Evolutionary conservation across 1,140 invertebrate genomes (phyloP), one percentile per base, ranked within the genome.

Genomic region (Coelopa frigida): DNA sequence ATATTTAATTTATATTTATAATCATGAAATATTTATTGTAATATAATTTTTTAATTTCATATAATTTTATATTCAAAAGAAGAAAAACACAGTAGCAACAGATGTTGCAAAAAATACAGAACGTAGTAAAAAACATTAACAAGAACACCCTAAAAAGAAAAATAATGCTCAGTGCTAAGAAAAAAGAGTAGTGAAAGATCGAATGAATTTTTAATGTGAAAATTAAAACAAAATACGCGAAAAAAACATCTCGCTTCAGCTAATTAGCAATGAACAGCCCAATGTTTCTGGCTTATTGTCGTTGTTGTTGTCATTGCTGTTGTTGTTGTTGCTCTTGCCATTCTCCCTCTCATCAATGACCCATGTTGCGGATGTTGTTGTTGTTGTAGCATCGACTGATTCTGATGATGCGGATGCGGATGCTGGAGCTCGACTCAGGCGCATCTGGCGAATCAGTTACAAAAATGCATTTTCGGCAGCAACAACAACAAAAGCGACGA

Each of bases 391-490:
- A n/a, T n/a, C n/a, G n/a, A n/a, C n/a, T n/a, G n/a, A n/a, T n/a
- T n/a, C n/a, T n/a, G n/a, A n/a, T n/a, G n/a, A n/a, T n/a, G n/a
- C n/a, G n/a, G n/a, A n/a, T n/a, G n/a, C n/a, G n/a, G n/a, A n/a
- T n/a, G n/a, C n/a, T n/a, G n/a, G n/a, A n/a, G n/a, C n/a, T n/a
- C n/a, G n/a, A n/a, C n/a, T n/a, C n/a, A n/a, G n/a, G n/a, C n/a
- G n/a, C n/a, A n/a, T n/a, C n/a, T n/a, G n/a, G n/a, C n/a, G n/a
- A n/a, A n/a, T 42, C 40, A 42, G 40, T 42, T 42, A 20, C 40
- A 42, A 42, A 42, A 42, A 42, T 42, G 40, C 40, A 42, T 29
- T 29, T 24, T 29, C 40, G 32, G 27, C 40, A 42, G 40, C 40
- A 42, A 42, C 40, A 42, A n/a, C n/a, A n/a, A n/a, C n/a, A n/a